A percentile compares a stretch with the other conserved stretches of the same genome.
These are phyloP conservation scores for Brachionus koreanus DNA, from an alignment of 1,140 invertebrate species.

Conservation along the genomic window DNA sequence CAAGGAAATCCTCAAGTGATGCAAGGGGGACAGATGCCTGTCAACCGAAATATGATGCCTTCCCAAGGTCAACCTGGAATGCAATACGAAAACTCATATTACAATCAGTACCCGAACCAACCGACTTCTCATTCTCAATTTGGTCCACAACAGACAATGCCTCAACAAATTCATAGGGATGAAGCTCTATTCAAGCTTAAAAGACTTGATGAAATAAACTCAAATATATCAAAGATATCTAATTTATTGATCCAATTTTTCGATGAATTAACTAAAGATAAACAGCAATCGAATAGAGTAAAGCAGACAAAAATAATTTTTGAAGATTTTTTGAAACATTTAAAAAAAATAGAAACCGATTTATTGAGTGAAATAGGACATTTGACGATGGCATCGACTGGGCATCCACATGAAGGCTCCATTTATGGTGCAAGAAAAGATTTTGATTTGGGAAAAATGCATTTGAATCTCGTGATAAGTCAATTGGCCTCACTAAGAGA, in stretches of 20 bases:
- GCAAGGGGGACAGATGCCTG: conserved; percentile 11
- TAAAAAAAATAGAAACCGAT: conserved; percentile 37
- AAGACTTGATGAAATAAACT: conserved; percentile 38
- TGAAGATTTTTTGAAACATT: conserved; percentile 39
- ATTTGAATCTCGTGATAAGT: conserved; percentile 3
- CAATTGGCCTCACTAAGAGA: conserved; percentile 3
- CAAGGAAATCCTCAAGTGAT: conserved; percentile 17
- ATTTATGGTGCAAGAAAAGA: conserved; percentile 44
- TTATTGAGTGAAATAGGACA: background rate
- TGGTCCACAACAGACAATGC: conserved; percentile 5
- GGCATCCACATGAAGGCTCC: conserved; percentile 40
- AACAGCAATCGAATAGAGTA: conserved; percentile 27
- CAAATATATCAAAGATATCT: conserved; percentile 9
- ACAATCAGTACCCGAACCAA: background rate
- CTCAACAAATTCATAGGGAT: conserved; percentile 22
- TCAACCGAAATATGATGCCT: conserved; percentile 8
- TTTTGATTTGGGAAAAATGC: conserved; percentile 44
- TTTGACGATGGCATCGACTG: conserved; percentile 22
- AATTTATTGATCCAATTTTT: conserved; percentile 36
- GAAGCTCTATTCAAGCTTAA: conserved; percentile 17
- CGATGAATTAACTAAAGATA: conserved; percentile 39
- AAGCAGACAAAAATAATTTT: conserved; percentile 38
- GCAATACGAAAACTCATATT: background rate
- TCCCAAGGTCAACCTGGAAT: background rate
- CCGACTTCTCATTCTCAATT: background rate